Percentiles rank a stretch among this genome's conserved stretches.
phyloP scores from a whole-genome alignment of 2,888 invertebrate species.

The Amphipyra berbera region DNA sequence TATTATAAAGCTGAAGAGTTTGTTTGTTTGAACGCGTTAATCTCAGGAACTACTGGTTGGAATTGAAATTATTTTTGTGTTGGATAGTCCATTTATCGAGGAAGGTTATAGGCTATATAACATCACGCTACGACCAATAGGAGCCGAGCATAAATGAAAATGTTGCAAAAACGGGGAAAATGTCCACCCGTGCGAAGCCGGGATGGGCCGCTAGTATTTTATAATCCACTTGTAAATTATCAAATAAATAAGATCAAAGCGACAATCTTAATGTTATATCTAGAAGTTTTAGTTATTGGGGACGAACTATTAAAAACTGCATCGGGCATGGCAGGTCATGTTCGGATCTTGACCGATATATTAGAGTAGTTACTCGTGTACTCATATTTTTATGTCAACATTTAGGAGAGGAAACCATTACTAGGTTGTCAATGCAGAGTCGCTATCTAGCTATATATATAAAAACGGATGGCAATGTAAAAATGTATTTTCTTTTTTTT shows the following conservation, averaged over 20 bases:
- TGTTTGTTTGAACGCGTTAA: no score
- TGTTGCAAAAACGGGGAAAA: no score
- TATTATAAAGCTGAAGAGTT: no score
- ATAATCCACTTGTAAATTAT: conserved; percentile 34
- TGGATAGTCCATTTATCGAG: no score
- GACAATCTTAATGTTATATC: conserved; percentile 32
- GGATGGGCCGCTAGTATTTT: no score
- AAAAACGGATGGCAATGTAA: background rate
- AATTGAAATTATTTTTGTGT: no score
- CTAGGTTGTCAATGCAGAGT: conserved; percentile 47
- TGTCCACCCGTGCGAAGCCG: no score
- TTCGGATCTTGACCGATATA: conserved; percentile 69
- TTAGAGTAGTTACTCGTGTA: conserved; percentile 65
- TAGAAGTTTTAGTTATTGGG: conserved; percentile 33
- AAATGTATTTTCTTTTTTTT: conserved; percentile 2
- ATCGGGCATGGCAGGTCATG: conserved; percentile 34
- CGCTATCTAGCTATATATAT: conserved; percentile 16
- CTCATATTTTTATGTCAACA: conserved; percentile 64
- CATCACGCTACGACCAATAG: no score
- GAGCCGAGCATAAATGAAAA: no score
- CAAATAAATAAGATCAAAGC: conserved; percentile 55
- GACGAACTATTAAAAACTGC: conserved; percentile 53
- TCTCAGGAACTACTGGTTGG: no score
- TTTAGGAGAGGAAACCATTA: conserved; percentile 56
- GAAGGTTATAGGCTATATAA: no score